Evolutionary conservation across 1,140 invertebrate genomes (phyloP), one percentile per base, ranked within the genome.

Genomic region (Andrena cerasifolii): DNA sequence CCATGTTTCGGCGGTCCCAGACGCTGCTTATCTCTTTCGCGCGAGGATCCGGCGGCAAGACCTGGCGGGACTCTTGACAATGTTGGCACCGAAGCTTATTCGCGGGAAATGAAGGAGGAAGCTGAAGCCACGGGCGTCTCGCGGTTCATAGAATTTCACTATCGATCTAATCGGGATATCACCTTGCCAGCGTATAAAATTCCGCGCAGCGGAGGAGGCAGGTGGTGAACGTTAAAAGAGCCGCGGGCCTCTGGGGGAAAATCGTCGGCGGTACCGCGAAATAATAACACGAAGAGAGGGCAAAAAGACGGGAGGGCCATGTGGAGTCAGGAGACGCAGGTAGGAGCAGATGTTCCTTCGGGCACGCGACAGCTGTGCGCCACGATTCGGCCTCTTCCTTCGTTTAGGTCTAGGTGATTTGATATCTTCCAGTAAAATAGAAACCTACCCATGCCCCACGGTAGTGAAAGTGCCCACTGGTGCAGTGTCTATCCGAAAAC

Each of bases 341-440:
- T 66, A 83, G 43, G 47, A 26, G 83, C 83, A 84, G 83, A 84
- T 84, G 83, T 84, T 80, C 18, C 33, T 56, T 31, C 53, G 66
- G 67, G 68, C 83, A 84, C 78, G 82, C 82, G 83, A 84, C 83
- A 84, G 83, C 83, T 84, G 83, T 67, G 71, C 72, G 51, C 78
- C 63, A 83, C 54, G 59, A 59, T 76, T 66, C 74, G 51, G 21
- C 31, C 56, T 63, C 70, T 56, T 24, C 51, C 43, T 71, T 61
- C 45, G 56, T 59, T 76, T 62, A 74, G 24, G 56, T 59, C 68
- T 62, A 74, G 24, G 61, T 18, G 70, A 83, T 84, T 79, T 31
- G 54, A 71, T 74, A 80, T 79, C 76, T 43, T 26, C 3, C 47
- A 31, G 36, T n/a, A n/a, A 53, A 43, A 49, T 53, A 45, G 40